These are phyloP conservation scores for Octodon degus DNA, from an alignment of 2,113 vertebrate genomes.

Conservation along the genomic window DNA sequence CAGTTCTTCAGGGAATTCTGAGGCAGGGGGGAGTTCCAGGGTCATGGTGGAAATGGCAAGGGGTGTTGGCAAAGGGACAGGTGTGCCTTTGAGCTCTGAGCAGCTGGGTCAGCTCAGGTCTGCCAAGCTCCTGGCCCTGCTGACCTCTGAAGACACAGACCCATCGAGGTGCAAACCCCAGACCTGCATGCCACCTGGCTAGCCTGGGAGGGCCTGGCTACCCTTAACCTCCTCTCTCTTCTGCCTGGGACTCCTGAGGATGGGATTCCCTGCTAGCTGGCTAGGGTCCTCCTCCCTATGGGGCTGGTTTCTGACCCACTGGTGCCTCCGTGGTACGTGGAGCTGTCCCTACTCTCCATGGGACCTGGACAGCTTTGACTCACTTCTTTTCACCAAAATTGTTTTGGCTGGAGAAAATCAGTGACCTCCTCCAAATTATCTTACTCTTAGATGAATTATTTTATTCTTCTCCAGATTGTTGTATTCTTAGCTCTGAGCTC, in stretches of 20 bases:
- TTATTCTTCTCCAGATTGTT: not conserved
- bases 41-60: not conserved
- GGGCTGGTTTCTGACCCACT: not conserved
- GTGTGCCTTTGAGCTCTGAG: not conserved
- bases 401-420: not conserved
- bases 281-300: not conserved
- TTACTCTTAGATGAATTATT: not conserved
- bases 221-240: not conserved
- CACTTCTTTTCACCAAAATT: rapidly evolving
- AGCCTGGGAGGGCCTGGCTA: no score
- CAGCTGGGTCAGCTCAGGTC: not conserved
- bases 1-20: not conserved
- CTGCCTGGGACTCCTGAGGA: not conserved
- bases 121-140: not conserved
- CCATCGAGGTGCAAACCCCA: rapidly evolving
- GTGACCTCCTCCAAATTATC: not conserved
- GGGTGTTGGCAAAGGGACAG: no score
- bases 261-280: not conserved
- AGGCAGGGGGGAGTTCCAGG: not conserved
- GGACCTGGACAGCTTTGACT: not conserved
- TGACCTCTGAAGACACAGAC: not conserved
- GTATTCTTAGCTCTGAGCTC: not conserved
- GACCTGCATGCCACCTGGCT: rapidly evolving
- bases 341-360: rapidly evolving
- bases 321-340: rapidly evolving